phyloP scores from a whole-genome alignment of 1,140 invertebrate species.

The Doryteuthis pealeii region DNA sequence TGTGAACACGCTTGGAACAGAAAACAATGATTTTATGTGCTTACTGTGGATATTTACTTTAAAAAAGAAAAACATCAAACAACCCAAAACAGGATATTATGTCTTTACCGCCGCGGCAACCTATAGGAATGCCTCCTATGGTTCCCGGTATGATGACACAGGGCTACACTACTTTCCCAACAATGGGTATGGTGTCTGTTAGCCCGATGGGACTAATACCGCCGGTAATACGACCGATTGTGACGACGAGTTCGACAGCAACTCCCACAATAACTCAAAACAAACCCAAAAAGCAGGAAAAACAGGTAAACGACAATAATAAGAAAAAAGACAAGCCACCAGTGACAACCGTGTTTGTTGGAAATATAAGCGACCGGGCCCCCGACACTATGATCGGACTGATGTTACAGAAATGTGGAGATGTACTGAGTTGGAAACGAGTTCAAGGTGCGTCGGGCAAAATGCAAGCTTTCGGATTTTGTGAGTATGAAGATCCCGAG shows the following conservation, averaged over 20 bases:
- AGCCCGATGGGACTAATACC: slow-evolving; percentile 51
- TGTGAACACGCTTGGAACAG: background rate
- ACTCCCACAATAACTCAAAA: slow-evolving; percentile 30
- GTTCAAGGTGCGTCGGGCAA: slow-evolving; percentile 79
- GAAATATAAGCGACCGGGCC: slow-evolving; percentile 94
- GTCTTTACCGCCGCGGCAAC: slow-evolving; percentile 58
- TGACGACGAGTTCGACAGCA: slow-evolving; percentile 36
- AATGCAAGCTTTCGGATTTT: slow-evolving; percentile 92
- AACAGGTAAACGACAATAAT: background rate
- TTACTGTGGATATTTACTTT: background rate
- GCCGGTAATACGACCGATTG: slow-evolving; percentile 56
- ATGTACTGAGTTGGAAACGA: slow-evolving; percentile 94
- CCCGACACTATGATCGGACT: slow-evolving; percentile 93
- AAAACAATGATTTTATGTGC: slow-evolving; percentile 1
- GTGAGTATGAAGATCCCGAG: slow-evolving; percentile 93
- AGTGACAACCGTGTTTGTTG: slow-evolving; percentile 96
- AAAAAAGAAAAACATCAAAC: background rate
- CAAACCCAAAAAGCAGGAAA: background rate
- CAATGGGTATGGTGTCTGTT: slow-evolving; percentile 58
- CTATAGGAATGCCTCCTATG: slow-evolving; percentile 55
- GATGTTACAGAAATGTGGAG: slow-evolving; percentile 81
- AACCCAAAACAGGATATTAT: slow-evolving; percentile 36
- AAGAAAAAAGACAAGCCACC: slow-evolving; percentile 66
- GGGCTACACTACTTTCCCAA: slow-evolving; percentile 52
- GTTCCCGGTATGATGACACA: slow-evolving; percentile 51